Percentiles rank a stretch among this genome's conserved stretches.
phyloP scores from a whole-genome alignment of 2,888 invertebrate genomes.

The Andrena haemorrhoa region DNA sequence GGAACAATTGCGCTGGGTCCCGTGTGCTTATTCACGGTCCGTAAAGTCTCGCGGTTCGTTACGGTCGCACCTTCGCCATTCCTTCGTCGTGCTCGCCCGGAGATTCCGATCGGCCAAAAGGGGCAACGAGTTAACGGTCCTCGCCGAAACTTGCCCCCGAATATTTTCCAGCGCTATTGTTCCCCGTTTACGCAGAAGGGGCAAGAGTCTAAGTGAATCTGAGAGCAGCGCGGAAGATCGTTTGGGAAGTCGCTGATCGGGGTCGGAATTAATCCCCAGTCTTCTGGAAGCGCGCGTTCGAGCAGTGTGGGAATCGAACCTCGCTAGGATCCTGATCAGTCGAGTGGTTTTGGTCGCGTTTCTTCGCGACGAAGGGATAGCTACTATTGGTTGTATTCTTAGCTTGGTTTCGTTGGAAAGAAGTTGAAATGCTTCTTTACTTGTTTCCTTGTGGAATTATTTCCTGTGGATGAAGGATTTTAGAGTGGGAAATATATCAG shows the following conservation, averaged over 20 bases:
- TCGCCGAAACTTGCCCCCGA: not conserved
- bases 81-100: constrained; percentile 35
- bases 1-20: constrained; percentile 58
- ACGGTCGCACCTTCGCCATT: constrained; percentile 48
- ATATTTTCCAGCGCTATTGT: constrained; percentile 24
- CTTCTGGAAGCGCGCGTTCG: constrained; percentile 17
- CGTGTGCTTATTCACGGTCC: constrained; percentile 68
- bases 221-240: not conserved
- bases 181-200: not conserved
- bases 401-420: no score
- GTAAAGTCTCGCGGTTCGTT: constrained; percentile 63
- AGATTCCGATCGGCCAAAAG: not conserved
- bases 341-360: not conserved
- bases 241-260: constrained; percentile 7
- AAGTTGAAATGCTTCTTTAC: no score
- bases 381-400: no score
- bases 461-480: no score
- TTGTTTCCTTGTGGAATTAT: no score
- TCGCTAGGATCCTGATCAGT: not conserved
- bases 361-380: not conserved
- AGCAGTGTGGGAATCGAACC: constrained; percentile 15
- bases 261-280: constrained; percentile 26
- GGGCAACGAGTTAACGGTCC: constrained; percentile 7
- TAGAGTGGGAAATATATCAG: no score
- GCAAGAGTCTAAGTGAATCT: constrained; percentile 1